Base-by-base conservation (phyloP, 2,797 vertebrate species). In the Spinus pinus region DNA sequence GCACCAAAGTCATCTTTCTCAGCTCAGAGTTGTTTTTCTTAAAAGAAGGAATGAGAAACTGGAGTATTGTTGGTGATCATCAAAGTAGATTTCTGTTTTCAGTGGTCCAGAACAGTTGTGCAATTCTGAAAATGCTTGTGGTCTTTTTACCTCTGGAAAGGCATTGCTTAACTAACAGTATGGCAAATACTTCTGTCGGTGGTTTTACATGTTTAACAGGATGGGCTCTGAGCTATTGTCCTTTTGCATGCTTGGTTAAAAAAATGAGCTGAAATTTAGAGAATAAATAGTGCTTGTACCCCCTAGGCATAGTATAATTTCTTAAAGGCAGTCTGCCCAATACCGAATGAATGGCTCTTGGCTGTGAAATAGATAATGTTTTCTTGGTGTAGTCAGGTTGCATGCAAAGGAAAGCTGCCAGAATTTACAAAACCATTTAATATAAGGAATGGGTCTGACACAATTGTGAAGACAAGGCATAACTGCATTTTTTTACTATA, bases 251-350 rank as follows among this genome's bases (percentile, higher is more conserved):
- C 75, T 86, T 47, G 25, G 47, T 82, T 93, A 73, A 66, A 27
- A 79, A 81, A 92, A 84, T 49, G 50, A 84, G 31, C 72, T 83
- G 83, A 90, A 90, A 81, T 90, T 86, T 47, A 88, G 73, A 74
- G 37, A 54, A 81, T 86, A 73, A 83, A 31, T 44, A 81, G 61
- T 51, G 12, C 19, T 37, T 37, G 31, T 67, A 58, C 28, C 31
- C 53, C 41, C 21, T 57, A 78, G 77, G 50, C n/a, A 31, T 28
- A 67, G n/a, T 60, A 46, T 88, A 25, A 10, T 79, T 83, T 74
- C 71, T 74, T 93, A 33, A 88, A 92, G 28, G 15, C 66, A 42
- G 54, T 20, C 50, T 86, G 70, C 46, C 33, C 15, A 46, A 44
- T 54, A 21, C 16, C 2, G 6, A 80, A 33, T 78, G 54, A 88